Percentiles rank a stretch among this genome's conserved stretches.
Conservation (phyloP, 2,797 vertebrate genomes). For the Hemibagrus guttatus region DNA sequence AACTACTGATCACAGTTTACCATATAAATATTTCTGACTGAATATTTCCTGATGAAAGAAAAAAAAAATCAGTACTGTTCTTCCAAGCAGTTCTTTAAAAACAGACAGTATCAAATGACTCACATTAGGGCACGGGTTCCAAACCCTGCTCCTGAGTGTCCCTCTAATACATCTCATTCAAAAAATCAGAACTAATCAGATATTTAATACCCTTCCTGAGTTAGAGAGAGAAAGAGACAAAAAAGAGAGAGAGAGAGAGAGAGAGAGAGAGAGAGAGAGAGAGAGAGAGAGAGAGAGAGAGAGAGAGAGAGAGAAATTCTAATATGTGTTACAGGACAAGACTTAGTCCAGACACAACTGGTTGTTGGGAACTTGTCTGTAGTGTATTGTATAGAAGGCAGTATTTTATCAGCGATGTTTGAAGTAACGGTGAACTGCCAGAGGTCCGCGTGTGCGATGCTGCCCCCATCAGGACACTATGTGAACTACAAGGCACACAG, state of each 20-base stretch:
- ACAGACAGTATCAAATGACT: not conserved
- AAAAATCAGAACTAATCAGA: not conserved
- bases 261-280: too few species aligned
- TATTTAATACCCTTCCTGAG: not conserved
- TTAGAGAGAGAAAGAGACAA: too few species aligned
- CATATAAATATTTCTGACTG: not conserved
- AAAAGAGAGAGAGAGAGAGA: too few species aligned
- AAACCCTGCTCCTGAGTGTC: not conserved
- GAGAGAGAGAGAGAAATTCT: not conserved
- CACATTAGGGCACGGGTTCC: not conserved
- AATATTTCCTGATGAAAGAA: not conserved
- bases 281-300: too few species aligned
- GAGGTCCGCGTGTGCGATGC: slow-evolving; percentile 48
- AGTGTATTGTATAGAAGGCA: not conserved
- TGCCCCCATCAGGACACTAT: slow-evolving; percentile 60
- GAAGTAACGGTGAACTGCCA: not conserved
- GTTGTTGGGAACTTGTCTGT: not conserved
- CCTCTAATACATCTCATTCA: not conserved
- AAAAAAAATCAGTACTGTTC: not conserved
- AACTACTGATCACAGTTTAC: not conserved
- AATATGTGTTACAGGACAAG: not conserved
- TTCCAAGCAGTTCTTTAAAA: not conserved
- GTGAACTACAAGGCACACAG: slow-evolving; percentile 23
- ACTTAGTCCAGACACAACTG: not conserved
- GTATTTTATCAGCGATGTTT: not conserved